A percentile compares a stretch with the other conserved stretches of the same genome.
These are phyloP conservation scores for Epirrhoe tristata DNA, from an alignment of 2,888 invertebrate species.

Conservation along the genomic window DNA sequence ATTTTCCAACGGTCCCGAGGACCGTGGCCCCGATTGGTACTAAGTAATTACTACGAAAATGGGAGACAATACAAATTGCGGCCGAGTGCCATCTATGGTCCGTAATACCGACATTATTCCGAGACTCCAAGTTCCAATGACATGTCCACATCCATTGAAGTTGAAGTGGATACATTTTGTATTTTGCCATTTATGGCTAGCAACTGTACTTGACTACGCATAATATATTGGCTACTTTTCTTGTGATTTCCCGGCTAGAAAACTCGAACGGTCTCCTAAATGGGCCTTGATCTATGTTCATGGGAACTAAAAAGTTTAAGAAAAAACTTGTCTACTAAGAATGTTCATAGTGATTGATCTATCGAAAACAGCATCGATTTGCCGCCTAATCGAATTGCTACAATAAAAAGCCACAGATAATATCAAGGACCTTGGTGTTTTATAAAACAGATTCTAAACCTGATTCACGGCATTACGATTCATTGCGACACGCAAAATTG, in stretches of 20 bases:
- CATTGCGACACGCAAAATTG: constrained; percentile 56
- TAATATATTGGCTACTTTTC: constrained; percentile 42
- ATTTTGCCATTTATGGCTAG: constrained; percentile 42
- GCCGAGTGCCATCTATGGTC: constrained; percentile 52
- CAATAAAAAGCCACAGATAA: constrained; percentile 53
- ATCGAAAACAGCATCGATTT: constrained; percentile 39
- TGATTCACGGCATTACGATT: constrained; percentile 60
- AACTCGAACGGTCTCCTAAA: constrained; percentile 21
- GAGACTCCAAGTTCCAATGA: constrained; percentile 44
- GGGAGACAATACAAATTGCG: constrained; percentile 56
- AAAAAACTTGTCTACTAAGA: constrained; percentile 2
- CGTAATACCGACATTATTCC: constrained; percentile 56
- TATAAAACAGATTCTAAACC: constrained; percentile 60
- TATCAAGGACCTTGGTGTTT: constrained; percentile 62
- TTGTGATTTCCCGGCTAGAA: constrained; percentile 35
- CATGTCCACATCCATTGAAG: constrained; percentile 46
- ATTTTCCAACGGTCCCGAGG: constrained; percentile 20
- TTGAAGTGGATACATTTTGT: constrained; percentile 45
- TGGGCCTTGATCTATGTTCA: constrained; percentile 9
- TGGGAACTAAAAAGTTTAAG: constrained; percentile 15
- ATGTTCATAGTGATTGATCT: constrained; percentile 34
- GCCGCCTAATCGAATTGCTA: constrained; percentile 44
- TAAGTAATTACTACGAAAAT: constrained; percentile 59
- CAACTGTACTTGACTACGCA: constrained; percentile 41
- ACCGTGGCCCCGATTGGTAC: constrained; percentile 37